Evolutionary conservation across 2,888 invertebrate species (phyloP), one percentile per base, ranked within the genome.

Genomic region (Mellilla xanthometata): DNA sequence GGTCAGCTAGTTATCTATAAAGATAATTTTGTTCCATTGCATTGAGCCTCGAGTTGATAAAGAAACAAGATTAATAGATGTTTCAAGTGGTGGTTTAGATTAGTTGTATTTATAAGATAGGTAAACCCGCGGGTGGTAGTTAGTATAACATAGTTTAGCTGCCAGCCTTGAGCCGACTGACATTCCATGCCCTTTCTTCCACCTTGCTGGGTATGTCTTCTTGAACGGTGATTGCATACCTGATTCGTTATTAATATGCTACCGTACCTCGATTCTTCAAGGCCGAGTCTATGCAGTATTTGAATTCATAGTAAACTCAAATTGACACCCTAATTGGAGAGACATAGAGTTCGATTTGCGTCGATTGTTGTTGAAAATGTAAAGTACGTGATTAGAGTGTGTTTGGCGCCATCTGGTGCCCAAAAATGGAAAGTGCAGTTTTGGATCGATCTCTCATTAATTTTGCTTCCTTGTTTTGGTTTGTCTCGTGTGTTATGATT

Each of bases 151-250:
- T 12, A 22, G 12, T 55, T n/a, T 30, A 35, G 33, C 57, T 63
- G 76, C 55, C 59, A 78, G 71, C 86, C 85, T 87, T 85, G 82
- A 68, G 46, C 48, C 68, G 68, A 60, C 73, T 81, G 77, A 77
- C 83, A 84, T 83, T 77, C 82, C 82, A 77, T 84, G 87, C 81
- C 86, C 86, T 88, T 88, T 81, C 81, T 81, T 88, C 87, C 82
- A 86, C 87, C 82, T 84, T 81, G 81, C 76, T 78, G 76, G 62
- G 76, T 79, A 81, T 78, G 77, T 84, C 81, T 85, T 81, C 81
- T 73, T 70, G 76, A 62, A 85, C 81, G 79, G 71, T 73, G 83
- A 81, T 78, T 82, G 86, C 83, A 83, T 85, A 84, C 84, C 62
- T 77, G 82, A 85, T 81, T 69, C 64, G 62, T 72, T 78, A 83